Conservation (phyloP, 2,888 invertebrate genomes). For the Drosophila nr. perissopoda region DNA sequence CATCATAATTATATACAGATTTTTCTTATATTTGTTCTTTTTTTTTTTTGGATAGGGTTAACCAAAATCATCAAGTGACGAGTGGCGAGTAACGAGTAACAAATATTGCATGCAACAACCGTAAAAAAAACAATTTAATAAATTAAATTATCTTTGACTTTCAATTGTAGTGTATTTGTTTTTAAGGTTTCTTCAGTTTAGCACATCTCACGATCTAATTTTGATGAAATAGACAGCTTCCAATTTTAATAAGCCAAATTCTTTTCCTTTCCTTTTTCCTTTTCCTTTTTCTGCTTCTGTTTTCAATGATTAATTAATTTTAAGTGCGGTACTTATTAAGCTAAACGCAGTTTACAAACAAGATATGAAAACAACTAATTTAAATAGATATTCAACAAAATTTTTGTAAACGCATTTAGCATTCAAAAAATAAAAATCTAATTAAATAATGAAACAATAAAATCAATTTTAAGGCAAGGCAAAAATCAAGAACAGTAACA, state of each 20-base stretch:
- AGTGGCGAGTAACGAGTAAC: neutral
- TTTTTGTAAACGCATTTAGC: constrained; percentile 32
- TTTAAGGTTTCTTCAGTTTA: constrained; percentile 21
- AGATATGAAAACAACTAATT: constrained; percentile 8
- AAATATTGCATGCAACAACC: constrained; percentile 4
- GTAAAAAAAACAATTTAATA: constrained; percentile 14
- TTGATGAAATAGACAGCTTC: constrained; percentile 1
- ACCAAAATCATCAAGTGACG: constrained; percentile 1
- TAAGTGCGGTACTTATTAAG: constrained; percentile 63
- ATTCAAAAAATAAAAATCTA: constrained; percentile 30
- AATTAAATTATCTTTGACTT: constrained; percentile 41
- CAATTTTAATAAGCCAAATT: constrained; percentile 3
- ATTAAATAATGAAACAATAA: constrained; percentile 13
- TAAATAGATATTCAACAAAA: constrained; percentile 9
- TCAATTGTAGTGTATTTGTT: constrained; percentile 49
- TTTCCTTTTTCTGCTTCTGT: constrained; percentile 1
- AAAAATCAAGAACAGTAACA: constrained; percentile 14
- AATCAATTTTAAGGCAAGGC: constrained; percentile 20
- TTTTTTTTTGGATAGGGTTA: constrained; percentile 20
- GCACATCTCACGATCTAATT: constrained; percentile 16
- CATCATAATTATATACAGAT: neutral
- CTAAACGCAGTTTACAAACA: constrained; percentile 24
- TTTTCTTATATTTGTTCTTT: neutral
- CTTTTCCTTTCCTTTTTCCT: constrained; percentile 33
- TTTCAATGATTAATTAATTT: constrained; percentile 62